Evolutionary conservation across 2,888 invertebrate species (phyloP).

Genomic region (Chirona hameri): DNA sequence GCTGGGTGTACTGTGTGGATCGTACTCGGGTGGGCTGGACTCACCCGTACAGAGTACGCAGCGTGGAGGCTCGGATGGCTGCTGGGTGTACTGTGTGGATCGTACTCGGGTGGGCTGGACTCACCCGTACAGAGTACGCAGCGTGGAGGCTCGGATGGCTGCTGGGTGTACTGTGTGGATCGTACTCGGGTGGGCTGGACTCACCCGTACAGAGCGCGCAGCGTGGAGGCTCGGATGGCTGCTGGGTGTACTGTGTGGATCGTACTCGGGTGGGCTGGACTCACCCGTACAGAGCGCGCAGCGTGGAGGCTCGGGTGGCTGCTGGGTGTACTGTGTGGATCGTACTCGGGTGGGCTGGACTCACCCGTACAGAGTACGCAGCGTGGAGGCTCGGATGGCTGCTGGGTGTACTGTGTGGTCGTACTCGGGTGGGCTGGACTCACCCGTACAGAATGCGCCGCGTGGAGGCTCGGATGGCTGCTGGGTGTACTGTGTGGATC

Average conservation of each 20-base stretch:
- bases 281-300: constrained; percentile 75
- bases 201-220: constrained; percentile 75
- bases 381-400: constrained; percentile 80
- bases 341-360: constrained; percentile 41
- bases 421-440: constrained; percentile 44
- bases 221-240: constrained; percentile 80
- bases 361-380: constrained; percentile 75
- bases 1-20: no score
- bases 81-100: no score
- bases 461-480: constrained; percentile 81
- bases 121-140: constrained; percentile 75
- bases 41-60: constrained; percentile 75
- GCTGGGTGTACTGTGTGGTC: no score
- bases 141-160: constrained; percentile 80
- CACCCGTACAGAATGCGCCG: constrained; percentile 74
- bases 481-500: no score
- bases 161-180: no score
- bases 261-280: constrained; percentile 41
- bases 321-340: no score
- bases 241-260: no score
- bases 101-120: constrained; percentile 41
- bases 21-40: constrained; percentile 41
- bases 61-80: constrained; percentile 80
- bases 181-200: constrained; percentile 41
- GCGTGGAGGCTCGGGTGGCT: constrained; percentile 80